phyloP scores from a whole-genome alignment of 1,140 invertebrate genomes.

The Leptinotarsa undecemlineata region DNA sequence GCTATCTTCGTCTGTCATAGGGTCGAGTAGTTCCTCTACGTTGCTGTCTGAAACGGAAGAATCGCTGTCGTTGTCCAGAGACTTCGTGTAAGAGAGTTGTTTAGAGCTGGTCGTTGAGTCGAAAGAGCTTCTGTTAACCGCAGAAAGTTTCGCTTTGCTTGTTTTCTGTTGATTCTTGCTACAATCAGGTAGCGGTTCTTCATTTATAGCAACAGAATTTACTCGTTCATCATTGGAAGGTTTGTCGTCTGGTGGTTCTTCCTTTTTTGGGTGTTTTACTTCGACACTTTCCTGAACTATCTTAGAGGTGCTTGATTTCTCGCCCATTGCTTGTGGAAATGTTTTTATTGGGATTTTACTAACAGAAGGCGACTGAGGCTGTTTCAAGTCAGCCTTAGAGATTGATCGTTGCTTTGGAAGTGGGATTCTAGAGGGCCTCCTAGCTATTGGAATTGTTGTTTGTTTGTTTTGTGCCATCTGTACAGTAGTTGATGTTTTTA shows the following conservation, averaged over 20 bases:
- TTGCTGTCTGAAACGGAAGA: constrained; percentile 56
- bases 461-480: constrained; percentile 49
- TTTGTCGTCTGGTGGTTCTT: neutral
- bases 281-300: neutral
- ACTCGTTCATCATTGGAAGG: neutral
- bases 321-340: neutral
- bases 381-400: constrained; percentile 38
- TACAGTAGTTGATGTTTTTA: constrained; percentile 44
- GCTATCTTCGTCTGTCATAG: constrained; percentile 53
- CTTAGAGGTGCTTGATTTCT: neutral
- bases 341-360: constrained; percentile 50
- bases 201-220: neutral
- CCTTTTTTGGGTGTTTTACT: neutral
- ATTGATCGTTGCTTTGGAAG: constrained; percentile 47
- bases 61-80: constrained; percentile 57
- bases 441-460: constrained; percentile 37
- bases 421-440: constrained; percentile 50
- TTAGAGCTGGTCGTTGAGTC: constrained; percentile 53
- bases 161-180: constrained; percentile 16
- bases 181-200: neutral
- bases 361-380: constrained; percentile 27
- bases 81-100: constrained; percentile 53
- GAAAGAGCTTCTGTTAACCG: constrained; percentile 46
- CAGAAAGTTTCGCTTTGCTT: constrained; percentile 35
- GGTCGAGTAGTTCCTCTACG: constrained; percentile 52